Conservation (phyloP, 2,888 invertebrate species). For the Caenorhabditis parvicauda region DNA sequence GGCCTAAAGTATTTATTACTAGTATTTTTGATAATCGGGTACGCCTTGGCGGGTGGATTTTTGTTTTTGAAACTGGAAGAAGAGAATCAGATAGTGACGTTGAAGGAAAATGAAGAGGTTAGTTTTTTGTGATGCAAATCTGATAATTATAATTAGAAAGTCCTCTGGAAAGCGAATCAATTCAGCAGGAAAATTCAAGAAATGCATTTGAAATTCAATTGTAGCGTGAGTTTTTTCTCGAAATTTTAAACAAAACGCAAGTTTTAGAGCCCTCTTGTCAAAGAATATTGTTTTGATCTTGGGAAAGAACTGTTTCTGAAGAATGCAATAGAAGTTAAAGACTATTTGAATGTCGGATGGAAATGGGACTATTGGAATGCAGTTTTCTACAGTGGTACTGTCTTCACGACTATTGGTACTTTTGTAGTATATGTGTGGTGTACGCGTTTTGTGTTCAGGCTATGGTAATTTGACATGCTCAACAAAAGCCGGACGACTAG, state of each 20-base stretch:
- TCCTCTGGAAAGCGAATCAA: too few species aligned
- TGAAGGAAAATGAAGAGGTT: slow-evolving; percentile 3
- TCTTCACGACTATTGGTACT: slow-evolving; percentile 68
- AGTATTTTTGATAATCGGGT: slow-evolving; percentile 16
- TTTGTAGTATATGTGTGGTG: too few species aligned
- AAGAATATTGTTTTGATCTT: slow-evolving; percentile 16
- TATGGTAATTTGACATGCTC: slow-evolving; percentile 91
- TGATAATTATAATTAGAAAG: too few species aligned
- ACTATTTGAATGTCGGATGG: slow-evolving; percentile 27
- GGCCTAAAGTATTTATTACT: slow-evolving; percentile 20
- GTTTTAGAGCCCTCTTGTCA: slow-evolving; percentile 12
- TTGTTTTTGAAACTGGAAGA: slow-evolving; percentile 21
- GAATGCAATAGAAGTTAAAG: slow-evolving; percentile 12
- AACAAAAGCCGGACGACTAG: slow-evolving; percentile 78
- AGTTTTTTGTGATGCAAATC: too few species aligned
- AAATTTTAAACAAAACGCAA: not conserved
- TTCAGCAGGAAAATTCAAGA: too few species aligned
- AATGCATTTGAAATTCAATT: too few species aligned
- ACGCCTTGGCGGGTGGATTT: slow-evolving; percentile 26
- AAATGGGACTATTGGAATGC: slow-evolving; percentile 59
- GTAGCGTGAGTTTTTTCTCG: not conserved
- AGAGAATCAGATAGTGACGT: slow-evolving; percentile 9
- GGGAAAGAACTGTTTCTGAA: slow-evolving; percentile 16
- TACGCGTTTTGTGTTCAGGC: slow-evolving; percentile 35
- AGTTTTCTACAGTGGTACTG: slow-evolving; percentile 53